These are phyloP conservation scores for Acronicta alni DNA, from an alignment of 2,888 invertebrate species.

Conservation along the genomic window DNA sequence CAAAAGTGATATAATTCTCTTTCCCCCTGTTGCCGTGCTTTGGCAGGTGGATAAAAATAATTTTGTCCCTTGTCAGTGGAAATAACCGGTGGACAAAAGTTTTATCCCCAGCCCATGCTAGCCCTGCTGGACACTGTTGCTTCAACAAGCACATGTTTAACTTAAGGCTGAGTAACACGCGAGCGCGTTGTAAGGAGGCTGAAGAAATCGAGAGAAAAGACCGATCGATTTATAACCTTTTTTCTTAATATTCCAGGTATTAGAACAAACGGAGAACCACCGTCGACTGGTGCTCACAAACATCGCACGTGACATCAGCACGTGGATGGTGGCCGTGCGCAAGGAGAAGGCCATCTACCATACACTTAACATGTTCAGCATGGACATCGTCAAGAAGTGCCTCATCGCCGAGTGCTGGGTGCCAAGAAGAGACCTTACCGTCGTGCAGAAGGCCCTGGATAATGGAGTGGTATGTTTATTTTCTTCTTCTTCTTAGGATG, in stretches of 20 bases:
- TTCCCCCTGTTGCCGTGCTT: no score
- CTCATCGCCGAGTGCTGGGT: slow-evolving; percentile 97
- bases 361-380: slow-evolving; percentile 96
- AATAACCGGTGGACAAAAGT: no score
- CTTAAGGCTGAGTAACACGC: no score
- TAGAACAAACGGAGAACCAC: slow-evolving; percentile 96
- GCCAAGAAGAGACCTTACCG: slow-evolving; percentile 91
- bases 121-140: no score
- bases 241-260: slow-evolving; percentile 87
- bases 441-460: slow-evolving; percentile 93
- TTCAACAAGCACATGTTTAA: no score
- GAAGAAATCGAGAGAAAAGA: no score
- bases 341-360: slow-evolving; percentile 98
- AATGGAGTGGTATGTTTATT: slow-evolving; percentile 92
- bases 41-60: no score
- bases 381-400: slow-evolving; percentile 97
- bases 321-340: slow-evolving; percentile 95
- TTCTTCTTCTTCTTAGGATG: not conserved
- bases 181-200: no score
- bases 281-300: slow-evolving; percentile 94
- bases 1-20: no score
- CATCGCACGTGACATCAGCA: slow-evolving; percentile 95
- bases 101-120: no score
- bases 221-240: no score
- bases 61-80: no score